Evolutionary conservation across 2,797 vertebrate species (phyloP).

Genomic region (Fundulus diaphanus): DNA sequence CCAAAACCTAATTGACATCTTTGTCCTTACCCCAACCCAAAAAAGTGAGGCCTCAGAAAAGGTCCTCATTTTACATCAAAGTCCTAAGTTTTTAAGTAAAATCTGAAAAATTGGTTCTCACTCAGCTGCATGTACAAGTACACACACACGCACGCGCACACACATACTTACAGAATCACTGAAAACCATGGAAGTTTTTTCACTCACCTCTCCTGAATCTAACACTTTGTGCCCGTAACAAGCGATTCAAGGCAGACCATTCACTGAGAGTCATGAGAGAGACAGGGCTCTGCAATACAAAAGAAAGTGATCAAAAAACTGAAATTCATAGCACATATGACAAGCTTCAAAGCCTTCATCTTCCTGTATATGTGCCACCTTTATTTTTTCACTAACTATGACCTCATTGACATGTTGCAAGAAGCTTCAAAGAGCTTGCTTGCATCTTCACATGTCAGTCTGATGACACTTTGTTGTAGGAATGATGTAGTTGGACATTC

Average conservation of each 20-base stretch:
- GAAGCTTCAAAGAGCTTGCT: background rate
- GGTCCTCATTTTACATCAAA: no score
- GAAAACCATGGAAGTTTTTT: conserved; percentile 13
- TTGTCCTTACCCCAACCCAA: no score
- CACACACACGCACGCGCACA: no score
- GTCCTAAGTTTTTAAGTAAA: no score
- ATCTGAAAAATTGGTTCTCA: no score
- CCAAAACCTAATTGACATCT: no score
- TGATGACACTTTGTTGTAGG: conserved; percentile 54
- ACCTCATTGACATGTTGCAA: conserved; percentile 30
- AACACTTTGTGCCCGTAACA: conserved; percentile 9
- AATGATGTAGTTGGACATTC: conserved; percentile 62
- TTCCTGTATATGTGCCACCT: conserved; percentile 19
- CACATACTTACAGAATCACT: background rate
- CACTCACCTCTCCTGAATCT: conserved; percentile 7
- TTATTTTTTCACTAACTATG: conserved; percentile 28
- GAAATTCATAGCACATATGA: conserved; percentile 24
- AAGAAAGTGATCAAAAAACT: conserved; percentile 18
- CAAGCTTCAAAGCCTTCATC: conserved; percentile 20
- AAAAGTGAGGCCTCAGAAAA: no score
- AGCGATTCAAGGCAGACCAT: conserved; percentile 6
- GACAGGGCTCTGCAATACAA: conserved; percentile 11
- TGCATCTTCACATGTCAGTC: conserved; percentile 12
- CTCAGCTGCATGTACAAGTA: no score
- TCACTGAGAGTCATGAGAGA: background rate